These are phyloP conservation scores for Myiopsitta monachus DNA, from an alignment of 2,113 vertebrate species.

Conservation along the genomic window DNA sequence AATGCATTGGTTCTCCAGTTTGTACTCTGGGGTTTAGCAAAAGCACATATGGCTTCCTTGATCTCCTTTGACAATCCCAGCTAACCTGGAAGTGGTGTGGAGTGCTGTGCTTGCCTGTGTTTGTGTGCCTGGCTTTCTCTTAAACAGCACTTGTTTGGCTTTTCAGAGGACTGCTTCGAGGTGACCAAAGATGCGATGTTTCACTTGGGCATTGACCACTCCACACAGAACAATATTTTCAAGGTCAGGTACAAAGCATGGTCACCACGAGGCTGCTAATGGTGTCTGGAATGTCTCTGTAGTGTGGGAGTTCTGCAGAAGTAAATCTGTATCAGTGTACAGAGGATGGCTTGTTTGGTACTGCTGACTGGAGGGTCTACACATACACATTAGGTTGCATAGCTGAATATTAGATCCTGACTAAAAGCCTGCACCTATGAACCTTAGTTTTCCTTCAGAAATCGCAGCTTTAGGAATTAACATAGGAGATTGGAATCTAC, in stretches of 20 bases:
- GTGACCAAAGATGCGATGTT: conserved; percentile 90
- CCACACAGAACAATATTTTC: conserved; percentile 85
- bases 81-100: neutral
- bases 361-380: neutral
- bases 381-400: neutral
- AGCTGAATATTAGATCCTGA: neutral
- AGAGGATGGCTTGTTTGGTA: neutral
- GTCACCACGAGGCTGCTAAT: neutral
- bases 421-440: neutral
- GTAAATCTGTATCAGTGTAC: neutral
- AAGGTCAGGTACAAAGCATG: conserved; percentile 76
- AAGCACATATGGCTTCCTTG: neutral
- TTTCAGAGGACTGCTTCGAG: conserved; percentile 87
- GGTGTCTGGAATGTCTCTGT: neutral
- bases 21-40: neutral
- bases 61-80: neutral
- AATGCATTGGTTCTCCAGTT: neutral
- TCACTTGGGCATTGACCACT: conserved; percentile 84
- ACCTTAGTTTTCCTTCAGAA: neutral
- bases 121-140: neutral
- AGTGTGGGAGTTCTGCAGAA: neutral
- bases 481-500: neutral
- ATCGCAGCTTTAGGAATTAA: neutral
- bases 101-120: neutral
- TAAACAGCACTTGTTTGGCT: conserved; percentile 25